Base-by-base conservation (phyloP, 2,113 vertebrate species). In the Sigmodon hispidus region DNA sequence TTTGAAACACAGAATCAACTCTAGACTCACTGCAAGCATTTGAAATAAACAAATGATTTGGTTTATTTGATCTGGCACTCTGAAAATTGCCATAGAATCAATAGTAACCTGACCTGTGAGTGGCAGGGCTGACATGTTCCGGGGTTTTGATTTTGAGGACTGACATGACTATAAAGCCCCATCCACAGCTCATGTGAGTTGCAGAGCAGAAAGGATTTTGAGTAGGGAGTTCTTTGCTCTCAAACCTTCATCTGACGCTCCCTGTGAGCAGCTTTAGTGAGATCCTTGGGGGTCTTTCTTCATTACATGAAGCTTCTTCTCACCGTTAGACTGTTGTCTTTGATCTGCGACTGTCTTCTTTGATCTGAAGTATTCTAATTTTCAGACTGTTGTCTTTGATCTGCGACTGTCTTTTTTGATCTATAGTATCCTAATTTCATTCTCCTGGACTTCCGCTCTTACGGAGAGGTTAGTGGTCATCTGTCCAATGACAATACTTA, bases 21-120 rank as follows among this genome's bases (percentile, higher is more conserved):
- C 26, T 80, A 26, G 70, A 43, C 93, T 87, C 79, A 87, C 36
- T 75, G 19, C 77, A 89, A 93, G 43, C 70, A 73, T 87, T 95
- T 86, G 13, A 79, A 92, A 63, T 69, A 57, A 96, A 84, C 57
- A 96, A 95, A 93, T 92, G 84, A 84, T 90, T 92, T 83, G 29
- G 40, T 12, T 31, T 95, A 95, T 90, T 95, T 94, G 65, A 92
- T 96, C 48, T 45, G 57, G 76, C 80, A 72, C 85, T 93, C 19
- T 89, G 45, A 93, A 93, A 65, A 79, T 73, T 59, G 70, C 59
- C 75, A 34, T 92, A 92, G 96, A 48, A 73, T 84, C 24, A 80
- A 84, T 89, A 63, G 55, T 84, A 72, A 93, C 40, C 91, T 91
- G 90, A 80, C 65, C 26, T 43, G 43, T 63, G 77, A 86, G 91